Base-by-base conservation (phyloP, 2,113 vertebrate genomes). In the Chelonoidis abingdonii region DNA sequence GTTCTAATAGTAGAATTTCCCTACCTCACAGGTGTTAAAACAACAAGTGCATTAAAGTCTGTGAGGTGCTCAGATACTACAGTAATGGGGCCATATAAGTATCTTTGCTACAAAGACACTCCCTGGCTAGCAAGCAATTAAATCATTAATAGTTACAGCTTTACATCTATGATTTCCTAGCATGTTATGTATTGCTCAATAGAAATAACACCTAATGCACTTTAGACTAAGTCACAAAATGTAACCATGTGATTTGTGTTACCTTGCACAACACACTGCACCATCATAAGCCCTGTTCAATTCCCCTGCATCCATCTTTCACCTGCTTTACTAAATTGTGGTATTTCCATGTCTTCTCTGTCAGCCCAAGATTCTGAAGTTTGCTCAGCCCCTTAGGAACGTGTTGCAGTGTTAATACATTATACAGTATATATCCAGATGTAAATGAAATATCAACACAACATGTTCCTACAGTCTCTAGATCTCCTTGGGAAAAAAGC, bases 181-280 rank as follows among this genome's bases (percentile, higher is more conserved):
- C 89, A 83, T 10, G 5, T 72, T 35, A 35, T 87, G 92, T 84
- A 84, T 65, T 83, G 19, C 49, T 65, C 88, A 54, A 82, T 49
- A 0, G 0, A 10, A 47, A 78, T 47, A 27, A 25, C 25, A 78
- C 65, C 65, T 76, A 27, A 76, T 92, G 41, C 19, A 31, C 72
- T 89, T 89, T 92, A 86, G 85, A 97, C 95, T 83, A 95, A 53
- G 54, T 84, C 81, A 96, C n/a, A 50, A 95, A 95, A 93, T 82
- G 87, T 57, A 86, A 75, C 50, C 86, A 89, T 52, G 56, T 53
- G 83, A 17, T 93, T 95, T 88, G 83, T 79, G 54, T 91, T 95
- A 41, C 86, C 91, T 82, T 57, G 52, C 49, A 88, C 14, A 41
- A 88, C 91, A 76, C 1, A 0, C 86, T 84, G 75, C 69, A 93